Evolutionary conservation across 2,888 invertebrate genomes (phyloP).

Genomic region (Dioctria rufipes): DNA sequence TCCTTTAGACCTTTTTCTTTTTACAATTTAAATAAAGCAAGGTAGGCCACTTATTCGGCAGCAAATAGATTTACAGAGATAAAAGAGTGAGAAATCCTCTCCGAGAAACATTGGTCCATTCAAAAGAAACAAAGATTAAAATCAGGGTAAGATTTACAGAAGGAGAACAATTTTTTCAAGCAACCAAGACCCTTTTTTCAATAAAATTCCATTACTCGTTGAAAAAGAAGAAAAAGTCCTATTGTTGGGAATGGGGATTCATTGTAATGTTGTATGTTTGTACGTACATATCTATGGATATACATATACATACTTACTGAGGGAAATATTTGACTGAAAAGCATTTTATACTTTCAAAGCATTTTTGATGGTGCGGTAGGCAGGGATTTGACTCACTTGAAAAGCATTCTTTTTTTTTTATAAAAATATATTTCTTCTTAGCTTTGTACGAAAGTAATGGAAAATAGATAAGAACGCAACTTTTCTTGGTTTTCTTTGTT

Average conservation of each 20-base stretch:
- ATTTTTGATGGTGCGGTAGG: neutral
- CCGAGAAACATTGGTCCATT: constrained; percentile 10
- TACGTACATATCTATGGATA: no score
- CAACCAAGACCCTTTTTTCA: constrained; percentile 13
- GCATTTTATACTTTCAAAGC: neutral
- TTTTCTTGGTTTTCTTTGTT: no score
- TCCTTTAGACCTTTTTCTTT: neutral
- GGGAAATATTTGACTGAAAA: neutral
- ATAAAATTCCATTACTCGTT: constrained; percentile 32
- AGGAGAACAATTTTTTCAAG: constrained; percentile 20
- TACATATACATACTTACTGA: neutral
- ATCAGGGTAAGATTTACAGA: constrained; percentile 34
- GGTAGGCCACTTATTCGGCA: constrained; percentile 13
- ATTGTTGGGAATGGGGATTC: constrained; percentile 15
- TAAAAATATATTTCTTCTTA: no score
- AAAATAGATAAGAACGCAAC: no score
- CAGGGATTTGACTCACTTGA: neutral
- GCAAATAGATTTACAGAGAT: neutral
- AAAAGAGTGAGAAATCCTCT: constrained; percentile 2
- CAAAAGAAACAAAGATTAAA: constrained; percentile 46
- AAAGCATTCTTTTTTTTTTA: neutral
- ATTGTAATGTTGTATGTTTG: neutral
- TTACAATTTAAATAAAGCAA: constrained; percentile 1
- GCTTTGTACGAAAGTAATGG: no score
- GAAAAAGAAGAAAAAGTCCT: neutral